Percentiles rank a stretch among this genome's conserved stretches.
Conservation (phyloP, 2,797 vertebrate genomes). For the Cynopterus sphinx region DNA sequence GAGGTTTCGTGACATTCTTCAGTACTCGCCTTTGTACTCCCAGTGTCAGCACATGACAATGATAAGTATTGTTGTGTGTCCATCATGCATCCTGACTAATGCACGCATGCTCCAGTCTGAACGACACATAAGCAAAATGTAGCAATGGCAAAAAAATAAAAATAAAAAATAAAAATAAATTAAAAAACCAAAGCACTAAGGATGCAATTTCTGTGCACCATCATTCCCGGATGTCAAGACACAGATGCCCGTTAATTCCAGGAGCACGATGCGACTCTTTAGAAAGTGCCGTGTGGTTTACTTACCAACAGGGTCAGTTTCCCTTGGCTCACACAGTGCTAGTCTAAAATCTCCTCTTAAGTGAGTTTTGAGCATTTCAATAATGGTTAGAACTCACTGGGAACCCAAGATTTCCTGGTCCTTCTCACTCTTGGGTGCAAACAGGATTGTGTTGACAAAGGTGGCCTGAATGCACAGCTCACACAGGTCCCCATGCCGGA, state of each 20-base stretch:
- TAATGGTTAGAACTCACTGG: not conserved
- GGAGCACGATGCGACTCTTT: not conserved
- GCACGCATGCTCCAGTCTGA: not conserved
- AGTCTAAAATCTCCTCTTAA: not conserved
- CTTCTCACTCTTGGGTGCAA: not conserved
- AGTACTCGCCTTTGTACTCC: not conserved
- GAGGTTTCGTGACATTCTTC: not conserved
- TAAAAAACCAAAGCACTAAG: no score
- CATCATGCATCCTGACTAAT: no score
- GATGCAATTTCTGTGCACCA: fast-evolving
- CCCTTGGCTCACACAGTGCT: not conserved
- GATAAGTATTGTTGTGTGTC: not conserved
- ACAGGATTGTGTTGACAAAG: not conserved
- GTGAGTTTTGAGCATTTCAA: not conserved
- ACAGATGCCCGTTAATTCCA: fast-evolving
- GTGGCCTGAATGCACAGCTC: not conserved
- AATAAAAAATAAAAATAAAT: no score
- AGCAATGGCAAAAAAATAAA: not conserved
- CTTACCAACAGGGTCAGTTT: not conserved
- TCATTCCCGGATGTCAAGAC: not conserved
- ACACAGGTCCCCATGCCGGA: fast-evolving
- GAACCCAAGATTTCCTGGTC: not conserved
- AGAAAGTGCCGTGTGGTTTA: not conserved
- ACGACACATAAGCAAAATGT: no score
- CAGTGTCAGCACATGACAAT: not conserved